Evolutionary conservation across 2,888 invertebrate species (phyloP), one percentile per base, ranked within the genome.

Genomic region (Luperina testacea): DNA sequence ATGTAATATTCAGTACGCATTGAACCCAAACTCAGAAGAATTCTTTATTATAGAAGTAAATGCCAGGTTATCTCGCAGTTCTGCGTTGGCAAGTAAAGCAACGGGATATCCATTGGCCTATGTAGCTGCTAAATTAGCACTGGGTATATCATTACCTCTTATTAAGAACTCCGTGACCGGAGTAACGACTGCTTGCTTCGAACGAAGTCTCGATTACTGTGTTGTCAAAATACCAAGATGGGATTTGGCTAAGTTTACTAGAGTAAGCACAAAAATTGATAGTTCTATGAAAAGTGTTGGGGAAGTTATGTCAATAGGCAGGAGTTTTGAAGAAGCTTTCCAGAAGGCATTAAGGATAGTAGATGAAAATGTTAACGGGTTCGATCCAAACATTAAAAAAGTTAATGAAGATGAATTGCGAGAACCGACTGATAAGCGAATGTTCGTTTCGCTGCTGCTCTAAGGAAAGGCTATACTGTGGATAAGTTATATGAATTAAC

Each of bases 271-370:
- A 13, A 99, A 99, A 97, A 99, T 99, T 92, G 99, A 99, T 65
- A 99, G 99, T 94, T 99, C 99, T 0, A 99, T 99, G 99, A 99
- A 99, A 96, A 99, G 99, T 95, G 99, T 99, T 0, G 99, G 99
- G 17, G 99, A 99, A 97, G 99, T 99, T 4, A 99, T 99, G 99
- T 99, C 99, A 7, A 99, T 99, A 79, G 99, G 99, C 0, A 97
- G 99, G 76, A 98, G 98, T 89, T 99, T 99, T 95, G 99, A 99
- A 95, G 99, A 99, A 97, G 99, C 99, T 1, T 99, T 99, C 91
- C 99, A 99, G 95, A 99, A 99, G 96, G 99, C 99, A 0, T 95
- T 99, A 76, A 97, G 99, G 87, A 99, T 99, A 99, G 99, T 99
- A 4, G 99, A 99, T 94, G 99, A 99, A 94, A 98, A 98, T 90